phyloP scores from a whole-genome alignment of 2,888 invertebrate species.

The Operophtera brumata region DNA sequence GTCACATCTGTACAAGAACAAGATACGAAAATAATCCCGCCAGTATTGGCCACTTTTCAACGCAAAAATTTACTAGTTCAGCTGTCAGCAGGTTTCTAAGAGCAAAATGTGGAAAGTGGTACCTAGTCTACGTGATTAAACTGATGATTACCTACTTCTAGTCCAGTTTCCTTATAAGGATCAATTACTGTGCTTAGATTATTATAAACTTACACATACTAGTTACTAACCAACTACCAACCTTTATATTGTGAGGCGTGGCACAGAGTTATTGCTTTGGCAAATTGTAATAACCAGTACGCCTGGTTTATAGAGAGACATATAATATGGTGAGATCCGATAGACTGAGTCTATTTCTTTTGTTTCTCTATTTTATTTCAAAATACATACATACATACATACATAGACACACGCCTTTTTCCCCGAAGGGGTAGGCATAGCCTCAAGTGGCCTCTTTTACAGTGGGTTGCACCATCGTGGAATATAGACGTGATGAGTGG shows the following conservation, averaged over 20 bases:
- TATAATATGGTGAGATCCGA: too few species aligned
- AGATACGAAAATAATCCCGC: neutral
- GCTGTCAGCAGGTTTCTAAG: neutral
- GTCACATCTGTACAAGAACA: neutral
- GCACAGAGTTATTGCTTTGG: slow-evolving; percentile 28
- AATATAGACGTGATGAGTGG: too few species aligned
- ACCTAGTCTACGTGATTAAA: slow-evolving; percentile 19
- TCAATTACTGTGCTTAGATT: slow-evolving; percentile 36
- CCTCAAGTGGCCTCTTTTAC: too few species aligned
- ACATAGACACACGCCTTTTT: too few species aligned
- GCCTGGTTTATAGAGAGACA: neutral
- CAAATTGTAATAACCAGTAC: slow-evolving; percentile 30
- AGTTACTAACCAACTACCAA: slow-evolving; percentile 44
- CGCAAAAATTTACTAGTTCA: too few species aligned
- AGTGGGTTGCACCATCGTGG: too few species aligned
- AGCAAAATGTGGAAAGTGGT: slow-evolving; percentile 8
- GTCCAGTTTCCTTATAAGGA: slow-evolving; percentile 48
- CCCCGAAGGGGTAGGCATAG: too few species aligned
- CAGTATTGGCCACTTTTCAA: too few species aligned
- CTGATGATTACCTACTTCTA: slow-evolving; percentile 15
- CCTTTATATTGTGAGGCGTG: slow-evolving; percentile 29
- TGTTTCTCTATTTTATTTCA: too few species aligned
- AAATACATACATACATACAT: too few species aligned
- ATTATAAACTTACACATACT: slow-evolving; percentile 22
- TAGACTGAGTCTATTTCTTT: too few species aligned